phyloP scores from a whole-genome alignment of 2,797 vertebrate species.

The Lagorchestes hirsutus region DNA sequence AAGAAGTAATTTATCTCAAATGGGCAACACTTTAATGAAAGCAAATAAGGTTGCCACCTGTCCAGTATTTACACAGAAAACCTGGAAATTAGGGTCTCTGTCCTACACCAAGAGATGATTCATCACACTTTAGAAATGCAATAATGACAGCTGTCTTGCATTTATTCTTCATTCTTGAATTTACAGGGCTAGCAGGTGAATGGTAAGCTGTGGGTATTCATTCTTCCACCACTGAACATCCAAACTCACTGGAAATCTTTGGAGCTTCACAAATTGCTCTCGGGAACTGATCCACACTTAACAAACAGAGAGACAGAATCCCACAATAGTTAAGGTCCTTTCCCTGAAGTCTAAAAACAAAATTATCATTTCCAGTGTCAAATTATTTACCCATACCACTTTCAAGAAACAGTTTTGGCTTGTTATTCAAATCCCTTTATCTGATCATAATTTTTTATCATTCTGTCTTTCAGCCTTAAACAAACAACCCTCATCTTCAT shows the following conservation, averaged over 20 bases:
- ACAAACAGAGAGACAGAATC: not conserved
- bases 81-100: constrained; percentile 62
- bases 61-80: constrained; percentile 73
- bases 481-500: not conserved
- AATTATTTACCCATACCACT: not conserved
- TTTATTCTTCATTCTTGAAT: not conserved
- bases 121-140: constrained; percentile 58
- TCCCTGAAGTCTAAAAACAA: not conserved
- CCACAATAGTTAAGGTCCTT: not conserved
- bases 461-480: not conserved
- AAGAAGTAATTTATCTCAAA: constrained; percentile 81
- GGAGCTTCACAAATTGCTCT: not conserved
- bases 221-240: not conserved
- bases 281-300: not conserved
- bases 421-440: constrained; percentile 2
- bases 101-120: constrained; percentile 58
- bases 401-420: not conserved
- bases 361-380: not conserved
- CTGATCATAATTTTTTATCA: not conserved
- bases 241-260: not conserved
- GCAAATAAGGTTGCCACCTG: constrained; percentile 78
- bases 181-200: not conserved
- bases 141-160: not conserved
- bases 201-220: not conserved
- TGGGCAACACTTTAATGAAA: constrained; percentile 72